phyloP scores from a whole-genome alignment of 2,888 invertebrate genomes.

The Yponomeuta sedellus region DNA sequence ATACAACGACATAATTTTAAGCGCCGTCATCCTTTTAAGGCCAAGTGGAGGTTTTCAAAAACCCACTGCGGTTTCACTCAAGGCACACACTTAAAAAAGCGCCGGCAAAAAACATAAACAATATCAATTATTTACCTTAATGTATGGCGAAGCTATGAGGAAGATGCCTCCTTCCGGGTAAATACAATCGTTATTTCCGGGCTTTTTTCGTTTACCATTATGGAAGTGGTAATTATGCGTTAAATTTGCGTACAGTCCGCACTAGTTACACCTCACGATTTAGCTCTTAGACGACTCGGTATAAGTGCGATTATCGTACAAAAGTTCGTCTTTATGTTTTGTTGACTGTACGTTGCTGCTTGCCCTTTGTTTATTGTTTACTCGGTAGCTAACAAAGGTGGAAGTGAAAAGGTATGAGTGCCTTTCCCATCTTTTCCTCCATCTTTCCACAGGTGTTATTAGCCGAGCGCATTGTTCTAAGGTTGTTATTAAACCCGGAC shows the following conservation, averaged over 20 bases:
- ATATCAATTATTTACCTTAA: not conserved
- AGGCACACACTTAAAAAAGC: not conserved
- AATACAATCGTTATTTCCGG: conserved; percentile 4
- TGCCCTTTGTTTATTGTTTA: conserved; percentile 7
- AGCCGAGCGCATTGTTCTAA: not conserved
- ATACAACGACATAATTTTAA: not conserved
- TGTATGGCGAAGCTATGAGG: conserved; percentile 2
- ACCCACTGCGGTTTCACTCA: not conserved
- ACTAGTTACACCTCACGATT: too few relatives aligned
- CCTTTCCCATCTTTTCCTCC: not conserved
- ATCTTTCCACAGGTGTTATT: not conserved
- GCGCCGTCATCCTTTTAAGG: not conserved
- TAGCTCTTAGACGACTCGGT: too few relatives aligned
- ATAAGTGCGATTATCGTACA: too few relatives aligned
- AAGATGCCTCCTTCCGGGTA: not conserved
- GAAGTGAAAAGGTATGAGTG: not conserved
- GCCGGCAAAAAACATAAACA: not conserved
- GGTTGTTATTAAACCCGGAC: not conserved
- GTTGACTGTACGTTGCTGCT: not conserved
- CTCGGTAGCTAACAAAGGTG: not conserved
- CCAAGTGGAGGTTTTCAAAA: not conserved
- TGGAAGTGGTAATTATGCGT: conserved; percentile 9
- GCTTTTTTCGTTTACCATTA: conserved; percentile 3
- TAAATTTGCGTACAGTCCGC: not conserved
- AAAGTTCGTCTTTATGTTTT: too few relatives aligned